phyloP scores from a whole-genome alignment of 2,113 vertebrate species.

The Sclerurus mexicanus region DNA sequence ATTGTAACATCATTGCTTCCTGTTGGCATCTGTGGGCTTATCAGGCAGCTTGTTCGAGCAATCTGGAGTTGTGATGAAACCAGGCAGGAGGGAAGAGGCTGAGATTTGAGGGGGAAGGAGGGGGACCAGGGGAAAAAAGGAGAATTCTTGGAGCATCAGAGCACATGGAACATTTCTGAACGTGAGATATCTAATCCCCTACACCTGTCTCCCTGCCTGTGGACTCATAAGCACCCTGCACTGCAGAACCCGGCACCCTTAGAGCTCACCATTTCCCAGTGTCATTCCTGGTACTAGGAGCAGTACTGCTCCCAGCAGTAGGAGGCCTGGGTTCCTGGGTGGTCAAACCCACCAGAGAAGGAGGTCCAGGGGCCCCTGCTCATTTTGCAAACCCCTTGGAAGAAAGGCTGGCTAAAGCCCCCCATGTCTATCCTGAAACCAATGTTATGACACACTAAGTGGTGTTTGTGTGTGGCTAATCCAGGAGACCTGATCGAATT shows the following conservation, averaged over 20 bases:
- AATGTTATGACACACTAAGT: fast-evolving
- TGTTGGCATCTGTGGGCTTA: constrained; percentile 65
- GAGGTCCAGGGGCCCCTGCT: not conserved
- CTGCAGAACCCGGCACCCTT: not conserved
- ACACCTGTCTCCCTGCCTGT: not conserved
- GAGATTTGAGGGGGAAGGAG: not conserved
- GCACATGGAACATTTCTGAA: not conserved
- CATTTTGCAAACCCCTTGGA: not conserved
- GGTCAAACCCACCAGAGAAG: not conserved
- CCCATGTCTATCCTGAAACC: fast-evolving
- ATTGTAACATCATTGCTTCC: constrained; percentile 66
- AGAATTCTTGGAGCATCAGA: not conserved
- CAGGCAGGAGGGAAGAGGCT: constrained; percentile 29
- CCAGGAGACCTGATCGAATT: not conserved
- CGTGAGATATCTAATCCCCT: not conserved
- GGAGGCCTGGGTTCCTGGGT: not conserved
- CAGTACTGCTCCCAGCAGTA: not conserved
- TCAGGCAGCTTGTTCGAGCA: constrained; percentile 60
- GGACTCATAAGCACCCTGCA: not conserved
- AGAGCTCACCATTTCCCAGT: fast-evolving
- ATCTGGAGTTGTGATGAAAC: constrained; percentile 68
- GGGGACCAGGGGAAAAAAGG: not conserved
- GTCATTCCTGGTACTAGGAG: not conserved
- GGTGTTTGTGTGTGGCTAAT: not conserved
- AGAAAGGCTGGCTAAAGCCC: fast-evolving